A percentile compares a stretch with the other conserved stretches of the same genome.
These are phyloP conservation scores for Pegoplata infirma DNA, from an alignment of 2,888 invertebrate species.

Conservation along the genomic window DNA sequence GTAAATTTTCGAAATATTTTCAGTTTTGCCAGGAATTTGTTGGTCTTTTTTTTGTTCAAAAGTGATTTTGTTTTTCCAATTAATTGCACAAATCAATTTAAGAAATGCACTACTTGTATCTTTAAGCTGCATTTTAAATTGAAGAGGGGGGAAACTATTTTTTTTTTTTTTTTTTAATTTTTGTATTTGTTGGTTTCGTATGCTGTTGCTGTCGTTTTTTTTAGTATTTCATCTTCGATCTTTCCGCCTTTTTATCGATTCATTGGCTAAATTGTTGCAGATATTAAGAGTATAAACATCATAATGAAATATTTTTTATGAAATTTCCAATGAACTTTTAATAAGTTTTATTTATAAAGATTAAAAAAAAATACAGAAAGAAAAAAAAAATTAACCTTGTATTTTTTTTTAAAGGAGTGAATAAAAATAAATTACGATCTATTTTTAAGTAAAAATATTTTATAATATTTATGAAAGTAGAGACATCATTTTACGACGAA, in stretches of 20 bases:
- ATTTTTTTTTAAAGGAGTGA: background rate
- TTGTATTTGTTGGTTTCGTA: background rate
- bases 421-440: conserved; percentile 1
- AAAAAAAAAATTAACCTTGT: background rate
- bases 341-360: conserved; percentile 51
- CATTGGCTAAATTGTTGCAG: conserved; percentile 57
- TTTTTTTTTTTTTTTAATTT: background rate
- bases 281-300: background rate
- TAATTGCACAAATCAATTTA: conserved; percentile 76
- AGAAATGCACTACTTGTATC: conserved; percentile 69
- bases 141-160: conserved; percentile 32
- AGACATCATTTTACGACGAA: no score
- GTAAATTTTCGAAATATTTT: conserved; percentile 61
- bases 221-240: conserved; percentile 36
- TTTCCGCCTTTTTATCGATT: conserved; percentile 66
- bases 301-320: conserved; percentile 23
- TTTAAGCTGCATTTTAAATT: conserved; percentile 48
- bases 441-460: no score
- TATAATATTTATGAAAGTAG: no score
- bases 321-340: conserved; percentile 45
- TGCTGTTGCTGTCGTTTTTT: no score
- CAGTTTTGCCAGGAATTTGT: conserved; percentile 58
- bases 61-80: conserved; percentile 69
- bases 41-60: conserved; percentile 66
- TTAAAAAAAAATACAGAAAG: no score